phyloP scores from a whole-genome alignment of 2,888 invertebrate genomes.

The Trichogramma dendrolimi region DNA sequence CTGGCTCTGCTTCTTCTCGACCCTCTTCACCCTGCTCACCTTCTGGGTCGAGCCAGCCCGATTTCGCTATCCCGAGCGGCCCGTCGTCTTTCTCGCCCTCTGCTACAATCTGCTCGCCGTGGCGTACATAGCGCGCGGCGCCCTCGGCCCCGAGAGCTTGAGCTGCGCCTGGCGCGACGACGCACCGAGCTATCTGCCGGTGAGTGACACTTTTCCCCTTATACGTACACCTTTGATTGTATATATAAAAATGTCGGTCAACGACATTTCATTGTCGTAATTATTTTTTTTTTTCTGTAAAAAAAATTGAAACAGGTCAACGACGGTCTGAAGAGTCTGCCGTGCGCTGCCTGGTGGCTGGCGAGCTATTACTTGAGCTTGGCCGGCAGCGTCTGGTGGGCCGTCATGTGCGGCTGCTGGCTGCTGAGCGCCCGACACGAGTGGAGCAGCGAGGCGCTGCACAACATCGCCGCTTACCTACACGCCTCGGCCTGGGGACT shows the following conservation, averaged over 20 bases:
- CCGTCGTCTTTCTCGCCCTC: constrained; percentile 82
- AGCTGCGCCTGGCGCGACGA: constrained; percentile 50
- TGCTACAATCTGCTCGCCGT: constrained; percentile 80
- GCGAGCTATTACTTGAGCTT: constrained; percentile 74
- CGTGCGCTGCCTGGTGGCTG: constrained; percentile 73
- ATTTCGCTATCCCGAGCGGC: constrained; percentile 89
- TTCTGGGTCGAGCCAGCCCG: constrained; percentile 85
- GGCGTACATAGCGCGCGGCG: constrained; percentile 68
- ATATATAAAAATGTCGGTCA: background rate
- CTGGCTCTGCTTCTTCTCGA: constrained; percentile 73
- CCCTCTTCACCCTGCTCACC: constrained; percentile 78
- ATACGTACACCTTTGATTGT: background rate
- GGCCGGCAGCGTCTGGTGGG: constrained; percentile 82
- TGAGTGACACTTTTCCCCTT: constrained; percentile 28
- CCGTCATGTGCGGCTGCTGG: constrained; percentile 83
- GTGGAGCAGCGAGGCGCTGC: constrained; percentile 90
- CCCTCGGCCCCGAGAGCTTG: constrained; percentile 54
- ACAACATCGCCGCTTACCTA: constrained; percentile 78
- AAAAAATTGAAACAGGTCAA: constrained; percentile 34
- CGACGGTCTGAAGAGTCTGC: constrained; percentile 55
- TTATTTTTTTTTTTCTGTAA: background rate
- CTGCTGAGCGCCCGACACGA: constrained; percentile 85
- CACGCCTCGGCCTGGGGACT: constrained; percentile 86
- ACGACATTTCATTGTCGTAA: background rate
- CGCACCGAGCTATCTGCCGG: constrained; percentile 50